A percentile compares a stretch with the other conserved stretches of the same genome.
These are phyloP conservation scores for Cochlearius cochlearius DNA, from an alignment of 2,113 vertebrate species.

Conservation along the genomic window DNA sequence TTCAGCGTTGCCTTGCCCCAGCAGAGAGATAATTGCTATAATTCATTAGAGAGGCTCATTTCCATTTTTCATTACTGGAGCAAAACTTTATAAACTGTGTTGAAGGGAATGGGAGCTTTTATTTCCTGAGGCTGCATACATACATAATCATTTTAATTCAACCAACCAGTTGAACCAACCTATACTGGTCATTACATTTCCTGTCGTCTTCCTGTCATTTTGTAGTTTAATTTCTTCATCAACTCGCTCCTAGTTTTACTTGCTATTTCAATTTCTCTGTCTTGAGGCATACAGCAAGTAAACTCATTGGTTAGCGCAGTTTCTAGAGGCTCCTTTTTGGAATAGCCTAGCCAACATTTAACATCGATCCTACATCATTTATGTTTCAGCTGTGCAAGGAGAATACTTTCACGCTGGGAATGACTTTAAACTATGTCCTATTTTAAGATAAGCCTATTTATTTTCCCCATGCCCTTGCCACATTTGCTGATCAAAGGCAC, in stretches of 20 bases:
- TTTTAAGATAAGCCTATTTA: conserved; percentile 40
- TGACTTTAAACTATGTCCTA: conserved; percentile 21
- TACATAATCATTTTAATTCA: neutral
- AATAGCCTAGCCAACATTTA: neutral
- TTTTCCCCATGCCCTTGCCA: conserved; percentile 18
- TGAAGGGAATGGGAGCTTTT: conserved; percentile 6
- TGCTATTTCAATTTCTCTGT: neutral
- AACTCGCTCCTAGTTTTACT: neutral
- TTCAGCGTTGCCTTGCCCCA: conserved; percentile 18
- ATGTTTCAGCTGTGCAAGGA: conserved; percentile 1
- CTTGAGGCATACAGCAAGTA: neutral
- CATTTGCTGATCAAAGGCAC: conserved; percentile 34
- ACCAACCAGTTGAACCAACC: neutral
- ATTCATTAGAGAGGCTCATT: conserved; percentile 50
- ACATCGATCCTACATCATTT: neutral
- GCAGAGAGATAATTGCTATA: conserved; percentile 45
- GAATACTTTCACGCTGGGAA: neutral
- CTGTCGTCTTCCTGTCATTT: neutral
- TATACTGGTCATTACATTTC: neutral
- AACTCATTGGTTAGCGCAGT: neutral
- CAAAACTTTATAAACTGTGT: conserved; percentile 24
- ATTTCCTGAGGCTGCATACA: conserved; percentile 39
- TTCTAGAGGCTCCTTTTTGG: neutral
- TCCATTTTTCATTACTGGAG: conserved; percentile 50
- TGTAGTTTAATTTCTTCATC: conserved; percentile 21